Percentiles rank a stretch among this genome's conserved stretches.
Conservation (phyloP, 2,888 invertebrate genomes). For the Doris montereyensis region DNA sequence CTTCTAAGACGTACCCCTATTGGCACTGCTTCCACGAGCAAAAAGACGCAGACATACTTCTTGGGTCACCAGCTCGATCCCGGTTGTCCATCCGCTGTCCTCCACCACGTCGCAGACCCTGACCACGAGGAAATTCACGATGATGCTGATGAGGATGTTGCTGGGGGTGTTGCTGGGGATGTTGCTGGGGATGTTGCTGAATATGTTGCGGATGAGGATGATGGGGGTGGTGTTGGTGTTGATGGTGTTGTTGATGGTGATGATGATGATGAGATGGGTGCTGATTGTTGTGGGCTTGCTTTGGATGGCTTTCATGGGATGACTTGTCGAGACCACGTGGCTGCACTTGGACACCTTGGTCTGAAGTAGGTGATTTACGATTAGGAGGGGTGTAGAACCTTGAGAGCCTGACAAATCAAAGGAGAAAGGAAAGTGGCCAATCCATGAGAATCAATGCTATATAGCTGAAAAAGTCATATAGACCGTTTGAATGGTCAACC, state of each 20-base stretch:
- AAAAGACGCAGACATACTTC: conserved; percentile 48
- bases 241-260: conserved; percentile 43
- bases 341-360: conserved; percentile 84
- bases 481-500: no score
- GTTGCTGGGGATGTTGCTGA: conserved; percentile 39
- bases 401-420: conserved; percentile 32
- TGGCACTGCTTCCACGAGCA: conserved; percentile 56
- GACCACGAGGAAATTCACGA: not conserved
- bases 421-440: no score
- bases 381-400: conserved; percentile 71
- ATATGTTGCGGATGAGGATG: conserved; percentile 47
- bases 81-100: conserved; percentile 9
- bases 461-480: no score
- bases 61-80: conserved; percentile 30
- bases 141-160: not conserved
- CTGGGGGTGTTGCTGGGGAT: conserved; percentile 38
- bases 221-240: conserved; percentile 42
- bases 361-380: conserved; percentile 77
- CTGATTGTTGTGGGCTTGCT: no score
- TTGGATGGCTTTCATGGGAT: conserved; percentile 16
- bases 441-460: no score
- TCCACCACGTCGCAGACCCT: conserved; percentile 38
- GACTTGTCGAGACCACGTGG: conserved; percentile 43
- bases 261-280: conserved; percentile 14
- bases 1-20: conserved; percentile 45